Evolutionary conservation across 2,888 invertebrate species (phyloP).

Genomic region (Drosophila helvetica): DNA sequence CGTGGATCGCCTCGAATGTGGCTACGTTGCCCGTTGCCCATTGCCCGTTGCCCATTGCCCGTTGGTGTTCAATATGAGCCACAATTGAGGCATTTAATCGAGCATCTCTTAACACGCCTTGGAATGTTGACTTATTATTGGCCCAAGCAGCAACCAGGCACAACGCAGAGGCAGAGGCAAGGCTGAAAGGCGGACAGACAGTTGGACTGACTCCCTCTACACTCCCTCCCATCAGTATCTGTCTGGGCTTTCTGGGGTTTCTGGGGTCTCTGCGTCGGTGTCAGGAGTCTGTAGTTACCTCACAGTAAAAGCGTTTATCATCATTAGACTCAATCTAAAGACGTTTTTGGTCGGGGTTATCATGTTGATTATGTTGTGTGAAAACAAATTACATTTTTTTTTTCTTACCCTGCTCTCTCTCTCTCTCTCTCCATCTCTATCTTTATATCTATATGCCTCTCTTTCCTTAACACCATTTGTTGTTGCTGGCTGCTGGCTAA

Average conservation of each 20-base stretch:
- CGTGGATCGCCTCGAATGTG: slow-evolving; percentile 41
- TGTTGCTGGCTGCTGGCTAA: slow-evolving; percentile 51
- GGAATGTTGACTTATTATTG: slow-evolving; percentile 83
- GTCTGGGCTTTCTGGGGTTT: slow-evolving; percentile 23
- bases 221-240: slow-evolving; percentile 15
- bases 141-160: slow-evolving; percentile 58
- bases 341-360: slow-evolving; percentile 82
- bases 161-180: slow-evolving; percentile 17
- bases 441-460: slow-evolving; percentile 80
- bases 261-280: slow-evolving; percentile 64
- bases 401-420: slow-evolving; percentile 54
- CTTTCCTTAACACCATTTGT: slow-evolving; percentile 70
- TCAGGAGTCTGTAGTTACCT: slow-evolving; percentile 78
- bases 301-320: slow-evolving; percentile 83
- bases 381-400: slow-evolving; percentile 84
- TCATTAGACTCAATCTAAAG: slow-evolving; percentile 84
- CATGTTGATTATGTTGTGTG: slow-evolving; percentile 84
- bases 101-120: slow-evolving; percentile 84
- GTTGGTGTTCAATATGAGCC: slow-evolving; percentile 77
- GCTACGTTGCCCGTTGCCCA: slow-evolving; percentile 59
- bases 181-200: slow-evolving; percentile 15
- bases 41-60: no score
- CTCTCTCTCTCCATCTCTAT: slow-evolving; percentile 45
- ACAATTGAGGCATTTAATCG: slow-evolving; percentile 84
- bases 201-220: slow-evolving; percentile 17